phyloP scores from a whole-genome alignment of 2,888 invertebrate genomes.

The Eupithecia centaureata region DNA sequence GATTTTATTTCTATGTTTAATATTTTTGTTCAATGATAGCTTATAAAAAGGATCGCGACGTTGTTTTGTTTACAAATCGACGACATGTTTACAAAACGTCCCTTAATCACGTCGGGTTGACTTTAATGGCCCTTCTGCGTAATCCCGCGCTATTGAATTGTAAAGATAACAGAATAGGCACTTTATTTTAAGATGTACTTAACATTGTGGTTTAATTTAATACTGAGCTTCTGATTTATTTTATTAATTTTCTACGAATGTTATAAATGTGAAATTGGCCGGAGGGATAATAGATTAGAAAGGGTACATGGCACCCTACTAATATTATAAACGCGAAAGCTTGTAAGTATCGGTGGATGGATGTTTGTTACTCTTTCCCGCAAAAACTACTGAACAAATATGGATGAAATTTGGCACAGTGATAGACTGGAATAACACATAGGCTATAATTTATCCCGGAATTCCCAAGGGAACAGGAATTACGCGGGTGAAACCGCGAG shows the following conservation, averaged over 20 bases:
- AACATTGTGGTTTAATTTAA: background rate
- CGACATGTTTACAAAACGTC: background rate
- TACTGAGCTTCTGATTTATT: background rate
- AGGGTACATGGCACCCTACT: too few relatives aligned
- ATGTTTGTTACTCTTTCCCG: too few relatives aligned
- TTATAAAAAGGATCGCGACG: background rate
- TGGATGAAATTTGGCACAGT: too few relatives aligned
- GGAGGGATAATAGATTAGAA: too few relatives aligned
- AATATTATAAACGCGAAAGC: too few relatives aligned
- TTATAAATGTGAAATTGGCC: background rate
- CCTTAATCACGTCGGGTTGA: background rate
- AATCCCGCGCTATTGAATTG: background rate
- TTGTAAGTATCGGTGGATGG: too few relatives aligned
- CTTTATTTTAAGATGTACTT: background rate
- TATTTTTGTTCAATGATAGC: background rate
- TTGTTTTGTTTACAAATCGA: background rate
- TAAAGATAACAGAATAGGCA: conserved; percentile 4
- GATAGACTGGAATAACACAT: too few relatives aligned
- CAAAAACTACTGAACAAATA: too few relatives aligned
- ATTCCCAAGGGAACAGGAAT: too few relatives aligned
- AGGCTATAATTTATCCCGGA: too few relatives aligned
- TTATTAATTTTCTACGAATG: background rate
- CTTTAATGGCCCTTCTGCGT: background rate
- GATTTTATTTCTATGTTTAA: too few relatives aligned
- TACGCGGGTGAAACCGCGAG: too few relatives aligned